A percentile compares a stretch with the other conserved stretches of the same genome.
Evolutionary conservation across 2,797 vertebrate species (phyloP).

Genomic region (Sebastes ruberrimus): DNA sequence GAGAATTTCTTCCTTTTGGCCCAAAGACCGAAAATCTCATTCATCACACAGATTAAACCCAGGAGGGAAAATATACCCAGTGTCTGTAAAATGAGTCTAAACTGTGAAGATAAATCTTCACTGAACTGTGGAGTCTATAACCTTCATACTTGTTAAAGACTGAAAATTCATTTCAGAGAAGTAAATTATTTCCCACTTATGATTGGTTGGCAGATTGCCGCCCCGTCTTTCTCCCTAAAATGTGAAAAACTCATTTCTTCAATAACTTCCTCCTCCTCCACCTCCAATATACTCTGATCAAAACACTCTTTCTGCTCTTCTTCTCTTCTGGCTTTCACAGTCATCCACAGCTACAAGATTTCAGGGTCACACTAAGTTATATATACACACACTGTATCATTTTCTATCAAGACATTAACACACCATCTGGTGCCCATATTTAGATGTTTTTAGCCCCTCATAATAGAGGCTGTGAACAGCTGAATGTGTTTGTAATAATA

Average conservation of each 20-base stretch:
- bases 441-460: neutral
- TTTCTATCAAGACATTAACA: conserved; percentile 7
- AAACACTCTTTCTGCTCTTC: neutral
- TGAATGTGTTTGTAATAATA: neutral
- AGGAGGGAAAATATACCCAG: neutral
- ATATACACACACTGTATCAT: neutral
- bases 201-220: neutral
- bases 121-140: neutral
- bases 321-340: neutral
- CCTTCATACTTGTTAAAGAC: neutral
- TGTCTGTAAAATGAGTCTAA: neutral
- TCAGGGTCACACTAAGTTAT: conserved; percentile 6
- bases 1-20: conserved; percentile 4
- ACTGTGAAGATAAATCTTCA: neutral
- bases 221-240: neutral
- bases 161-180: conserved; percentile 17
- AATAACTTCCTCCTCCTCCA: conserved; percentile 21
- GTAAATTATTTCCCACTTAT: neutral
- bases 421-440: conserved; percentile 22
- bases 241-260: conserved; percentile 21
- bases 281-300: neutral
- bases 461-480: neutral
- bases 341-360: neutral
- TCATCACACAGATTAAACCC: conserved; percentile 22
- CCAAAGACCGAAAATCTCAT: conserved; percentile 27